These are phyloP conservation scores for Lophius piscatorius DNA, from an alignment of 2,113 vertebrate genomes.

Conservation along the genomic window DNA sequence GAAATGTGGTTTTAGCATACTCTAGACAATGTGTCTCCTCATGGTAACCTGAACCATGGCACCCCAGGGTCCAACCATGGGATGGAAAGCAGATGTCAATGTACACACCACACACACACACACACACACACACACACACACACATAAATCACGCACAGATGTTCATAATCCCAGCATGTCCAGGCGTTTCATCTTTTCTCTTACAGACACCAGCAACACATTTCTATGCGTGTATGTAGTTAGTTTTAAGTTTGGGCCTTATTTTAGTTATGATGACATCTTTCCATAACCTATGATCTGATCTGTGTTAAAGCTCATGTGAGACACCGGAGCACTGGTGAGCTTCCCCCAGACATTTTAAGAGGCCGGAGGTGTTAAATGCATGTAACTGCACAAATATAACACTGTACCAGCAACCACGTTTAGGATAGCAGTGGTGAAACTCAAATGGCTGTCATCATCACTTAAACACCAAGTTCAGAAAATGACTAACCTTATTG, in stretches of 20 bases:
- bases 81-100: slow-evolving; percentile 73
- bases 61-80: slow-evolving; percentile 36
- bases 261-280: background rate
- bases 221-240: slow-evolving; percentile 1
- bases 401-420: too few relatives aligned
- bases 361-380: too few relatives aligned
- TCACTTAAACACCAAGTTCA: too few relatives aligned
- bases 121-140: slow-evolving; percentile 15
- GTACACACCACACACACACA: slow-evolving; percentile 17
- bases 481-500: too few relatives aligned
- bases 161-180: slow-evolving; percentile 41
- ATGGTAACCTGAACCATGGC: slow-evolving; percentile 57
- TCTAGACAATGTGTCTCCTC: slow-evolving; percentile 32
- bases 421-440: too few relatives aligned
- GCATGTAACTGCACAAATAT: too few relatives aligned
- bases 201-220: slow-evolving; percentile 17
- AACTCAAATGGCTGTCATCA: too few relatives aligned
- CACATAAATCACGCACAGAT: slow-evolving; percentile 40
- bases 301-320: background rate
- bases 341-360: too few relatives aligned
- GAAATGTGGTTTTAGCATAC: background rate
- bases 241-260: slow-evolving; percentile 7
- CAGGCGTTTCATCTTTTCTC: slow-evolving; percentile 30
- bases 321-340: background rate
- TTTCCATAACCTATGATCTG: background rate